Percentiles rank a stretch among this genome's conserved stretches.
Evolutionary conservation across 2,113 vertebrate genomes (phyloP).

Genomic region (Himantopus leucocephalus): DNA sequence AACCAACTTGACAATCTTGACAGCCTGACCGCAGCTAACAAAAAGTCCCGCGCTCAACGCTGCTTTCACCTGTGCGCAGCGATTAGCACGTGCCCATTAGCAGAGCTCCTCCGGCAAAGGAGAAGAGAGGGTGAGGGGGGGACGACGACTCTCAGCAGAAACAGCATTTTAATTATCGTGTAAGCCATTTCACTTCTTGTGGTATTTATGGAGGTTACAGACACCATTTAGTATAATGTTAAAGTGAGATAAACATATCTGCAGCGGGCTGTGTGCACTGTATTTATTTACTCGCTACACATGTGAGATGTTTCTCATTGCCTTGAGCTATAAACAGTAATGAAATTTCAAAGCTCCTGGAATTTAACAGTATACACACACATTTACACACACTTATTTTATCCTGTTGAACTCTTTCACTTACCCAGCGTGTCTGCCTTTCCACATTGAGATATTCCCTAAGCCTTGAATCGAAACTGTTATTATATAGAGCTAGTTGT

Average conservation of each 20-base stretch:
- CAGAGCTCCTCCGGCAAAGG: neutral
- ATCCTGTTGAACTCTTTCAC: neutral
- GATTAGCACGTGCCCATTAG: neutral
- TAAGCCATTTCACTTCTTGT: conserved; percentile 24
- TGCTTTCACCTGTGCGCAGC: neutral
- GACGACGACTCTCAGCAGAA: neutral
- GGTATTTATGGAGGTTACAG: conserved; percentile 41
- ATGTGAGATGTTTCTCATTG: conserved; percentile 11
- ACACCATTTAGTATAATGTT: neutral
- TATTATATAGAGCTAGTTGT: neutral
- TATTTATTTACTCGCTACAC: conserved; percentile 30
- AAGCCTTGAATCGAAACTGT: neutral
- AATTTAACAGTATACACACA: neutral
- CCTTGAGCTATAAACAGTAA: conserved; percentile 23
- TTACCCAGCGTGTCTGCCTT: neutral
- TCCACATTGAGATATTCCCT: neutral
- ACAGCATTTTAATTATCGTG: conserved; percentile 28
- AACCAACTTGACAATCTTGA: neutral
- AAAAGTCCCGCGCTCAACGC: fast-evolving
- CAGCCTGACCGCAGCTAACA: neutral
- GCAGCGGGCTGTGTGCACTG: neutral
- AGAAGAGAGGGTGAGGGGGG: neutral
- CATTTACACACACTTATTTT: neutral
- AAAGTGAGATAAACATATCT: conserved; percentile 55
- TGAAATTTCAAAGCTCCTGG: conserved; percentile 29